These are phyloP conservation scores for Neotragus moschatus DNA, from an alignment of 2,113 vertebrate genomes.

Conservation along the genomic window DNA sequence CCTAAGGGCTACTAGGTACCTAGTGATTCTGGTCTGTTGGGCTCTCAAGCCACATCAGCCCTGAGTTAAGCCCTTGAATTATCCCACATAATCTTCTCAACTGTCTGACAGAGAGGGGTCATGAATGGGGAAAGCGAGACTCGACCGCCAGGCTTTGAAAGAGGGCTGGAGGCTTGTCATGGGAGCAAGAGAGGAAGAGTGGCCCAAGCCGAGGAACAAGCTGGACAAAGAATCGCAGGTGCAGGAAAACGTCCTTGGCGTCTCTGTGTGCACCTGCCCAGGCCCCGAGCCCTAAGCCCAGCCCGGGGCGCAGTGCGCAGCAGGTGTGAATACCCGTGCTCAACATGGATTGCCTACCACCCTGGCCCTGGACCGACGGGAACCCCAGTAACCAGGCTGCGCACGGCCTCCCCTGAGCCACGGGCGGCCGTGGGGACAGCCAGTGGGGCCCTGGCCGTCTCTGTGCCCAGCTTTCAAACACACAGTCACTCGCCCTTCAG, in stretches of 20 bases:
- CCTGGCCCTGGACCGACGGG: neutral
- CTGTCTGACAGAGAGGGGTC: no score
- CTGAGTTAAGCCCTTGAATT: neutral
- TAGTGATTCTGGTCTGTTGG: neutral
- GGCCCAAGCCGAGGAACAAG: neutral
- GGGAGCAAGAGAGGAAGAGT: neutral
- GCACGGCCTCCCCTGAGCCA: neutral
- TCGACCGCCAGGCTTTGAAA: neutral
- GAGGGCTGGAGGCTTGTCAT: neutral
- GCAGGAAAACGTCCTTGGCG: neutral
- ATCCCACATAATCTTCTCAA: neutral
- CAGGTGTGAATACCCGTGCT: fast-evolving
- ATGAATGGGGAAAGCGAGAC: neutral
- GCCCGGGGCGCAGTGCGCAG: fast-evolving
- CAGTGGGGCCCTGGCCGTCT: neutral
- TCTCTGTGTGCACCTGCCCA: neutral
- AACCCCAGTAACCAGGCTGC: neutral
- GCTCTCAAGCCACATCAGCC: fast-evolving
- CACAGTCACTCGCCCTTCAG: conserved; percentile 67
- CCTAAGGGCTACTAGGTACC: fast-evolving
- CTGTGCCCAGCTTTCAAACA: conserved; percentile 45
- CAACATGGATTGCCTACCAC: fast-evolving
- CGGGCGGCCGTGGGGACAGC: fast-evolving
- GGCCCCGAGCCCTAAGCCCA: neutral
- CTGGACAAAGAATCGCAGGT: neutral